These are phyloP conservation scores for Drosophila equinoxialis DNA, from an alignment of 1,140 invertebrate species.

Conservation along the genomic window DNA sequence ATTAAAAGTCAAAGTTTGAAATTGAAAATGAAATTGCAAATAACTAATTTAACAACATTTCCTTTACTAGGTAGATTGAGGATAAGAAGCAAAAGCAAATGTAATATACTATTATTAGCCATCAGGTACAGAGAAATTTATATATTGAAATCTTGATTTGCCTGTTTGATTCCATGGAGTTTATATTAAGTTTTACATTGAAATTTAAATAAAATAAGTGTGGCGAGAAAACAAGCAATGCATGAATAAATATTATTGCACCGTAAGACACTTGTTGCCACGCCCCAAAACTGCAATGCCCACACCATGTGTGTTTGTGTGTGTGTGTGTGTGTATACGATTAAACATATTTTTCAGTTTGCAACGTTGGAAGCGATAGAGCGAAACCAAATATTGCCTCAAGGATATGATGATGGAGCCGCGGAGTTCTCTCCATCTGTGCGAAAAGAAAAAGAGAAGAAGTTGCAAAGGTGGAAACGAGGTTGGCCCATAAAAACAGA, in stretches of 20 bases:
- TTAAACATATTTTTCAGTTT: slow-evolving; percentile 55
- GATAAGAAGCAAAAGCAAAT: too few relatives aligned
- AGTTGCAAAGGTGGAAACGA: neutral
- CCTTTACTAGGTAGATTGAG: too few relatives aligned
- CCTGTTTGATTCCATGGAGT: too few relatives aligned
- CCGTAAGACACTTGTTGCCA: slow-evolving; percentile 18
- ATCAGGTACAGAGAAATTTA: too few relatives aligned
- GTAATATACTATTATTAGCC: too few relatives aligned
- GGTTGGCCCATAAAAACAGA: slow-evolving; percentile 56
- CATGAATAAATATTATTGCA: slow-evolving; percentile 8
- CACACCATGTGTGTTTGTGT: neutral
- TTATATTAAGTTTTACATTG: neutral
- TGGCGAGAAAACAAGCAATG: neutral
- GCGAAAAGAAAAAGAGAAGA: neutral
- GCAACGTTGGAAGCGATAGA: slow-evolving; percentile 21
- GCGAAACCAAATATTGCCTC: slow-evolving; percentile 29
- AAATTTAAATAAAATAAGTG: slow-evolving; percentile 3
- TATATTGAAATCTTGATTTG: too few relatives aligned
- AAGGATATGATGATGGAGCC: slow-evolving; percentile 23
- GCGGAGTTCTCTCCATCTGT: neutral
- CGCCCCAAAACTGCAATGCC: slow-evolving; percentile 6
- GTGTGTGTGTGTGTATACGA: slow-evolving; percentile 29
- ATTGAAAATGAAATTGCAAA: neutral
- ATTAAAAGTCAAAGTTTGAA: slow-evolving; percentile 6
- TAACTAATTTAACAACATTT: too few relatives aligned